phyloP scores from a whole-genome alignment of 2,113 vertebrate genomes.

The Patagioenas fasciata region DNA sequence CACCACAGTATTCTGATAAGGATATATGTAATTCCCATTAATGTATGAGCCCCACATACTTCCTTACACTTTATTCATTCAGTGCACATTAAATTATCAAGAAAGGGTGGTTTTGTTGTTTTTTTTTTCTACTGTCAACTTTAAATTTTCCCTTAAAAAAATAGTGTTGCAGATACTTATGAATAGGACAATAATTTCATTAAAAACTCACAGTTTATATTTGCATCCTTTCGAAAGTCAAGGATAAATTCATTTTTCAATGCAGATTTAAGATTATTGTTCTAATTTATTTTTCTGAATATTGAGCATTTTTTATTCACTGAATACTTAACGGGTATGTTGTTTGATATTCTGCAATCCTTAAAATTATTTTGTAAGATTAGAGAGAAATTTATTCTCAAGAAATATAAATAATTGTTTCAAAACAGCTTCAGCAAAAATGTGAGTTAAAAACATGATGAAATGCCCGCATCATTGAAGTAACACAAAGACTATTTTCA shows the following conservation, averaged over 20 bases:
- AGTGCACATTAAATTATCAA: not conserved
- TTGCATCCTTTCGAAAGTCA: not conserved
- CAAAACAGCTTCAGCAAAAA: not conserved
- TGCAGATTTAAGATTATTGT: not conserved
- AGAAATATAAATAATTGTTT: not conserved
- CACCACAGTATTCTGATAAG: conserved; percentile 27
- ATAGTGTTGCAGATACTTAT: not conserved
- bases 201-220: not conserved
- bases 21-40: not conserved
- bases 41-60: not conserved
- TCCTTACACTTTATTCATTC: not conserved
- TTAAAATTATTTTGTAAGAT: not conserved
- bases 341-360: not conserved
- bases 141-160: not conserved
- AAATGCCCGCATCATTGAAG: not conserved
- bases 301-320: not conserved
- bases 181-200: not conserved
- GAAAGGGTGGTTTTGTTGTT: not conserved
- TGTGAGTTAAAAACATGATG: not conserved
- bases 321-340: not conserved
- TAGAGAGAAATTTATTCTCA: not conserved
- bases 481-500: not conserved
- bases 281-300: not conserved
- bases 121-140: not conserved
- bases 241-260: not conserved